Conservation (phyloP, 1,140 invertebrate species). For the Microvelia longipes region DNA sequence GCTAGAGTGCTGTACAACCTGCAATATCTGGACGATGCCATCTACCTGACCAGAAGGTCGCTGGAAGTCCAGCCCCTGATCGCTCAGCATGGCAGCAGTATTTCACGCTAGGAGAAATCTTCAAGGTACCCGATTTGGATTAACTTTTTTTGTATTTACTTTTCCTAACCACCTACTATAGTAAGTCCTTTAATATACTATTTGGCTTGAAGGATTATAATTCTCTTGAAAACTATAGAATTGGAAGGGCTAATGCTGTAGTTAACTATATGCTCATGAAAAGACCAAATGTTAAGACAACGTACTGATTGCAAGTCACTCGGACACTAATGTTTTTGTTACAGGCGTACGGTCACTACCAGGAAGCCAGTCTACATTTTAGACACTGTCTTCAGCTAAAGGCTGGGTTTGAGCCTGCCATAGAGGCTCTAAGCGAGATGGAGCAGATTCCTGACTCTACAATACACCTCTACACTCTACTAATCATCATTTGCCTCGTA, state of each 20-base stretch:
- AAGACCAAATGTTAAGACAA: too few species aligned
- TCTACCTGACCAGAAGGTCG: constrained; percentile 60
- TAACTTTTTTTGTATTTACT: background rate
- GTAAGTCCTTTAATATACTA: too few species aligned
- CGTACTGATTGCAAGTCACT: too few species aligned
- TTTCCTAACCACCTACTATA: background rate
- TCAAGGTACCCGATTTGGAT: constrained; percentile 38
- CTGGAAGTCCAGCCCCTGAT: constrained; percentile 56
- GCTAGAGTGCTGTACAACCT: constrained; percentile 68
- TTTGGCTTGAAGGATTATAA: too few species aligned
- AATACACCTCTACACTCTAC: constrained; percentile 62
- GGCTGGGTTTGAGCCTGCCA: constrained; percentile 64
- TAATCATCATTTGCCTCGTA: constrained; percentile 73
- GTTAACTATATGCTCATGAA: too few species aligned
- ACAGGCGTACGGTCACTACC: constrained; percentile 60
- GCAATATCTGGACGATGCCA: constrained; percentile 76
- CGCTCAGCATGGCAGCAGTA: constrained; percentile 79
- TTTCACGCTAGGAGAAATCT: constrained; percentile 70
- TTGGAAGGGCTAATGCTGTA: too few species aligned
- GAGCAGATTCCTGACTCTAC: constrained; percentile 53
- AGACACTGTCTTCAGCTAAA: constrained; percentile 62
- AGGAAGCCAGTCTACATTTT: constrained; percentile 66
- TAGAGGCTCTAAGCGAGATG: constrained; percentile 58
- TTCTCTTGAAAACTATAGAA: too few species aligned
- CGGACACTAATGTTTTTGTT: background rate